Evolutionary conservation across 1,140 invertebrate species (phyloP).

Genomic region (Sarcophaga bullata): DNA sequence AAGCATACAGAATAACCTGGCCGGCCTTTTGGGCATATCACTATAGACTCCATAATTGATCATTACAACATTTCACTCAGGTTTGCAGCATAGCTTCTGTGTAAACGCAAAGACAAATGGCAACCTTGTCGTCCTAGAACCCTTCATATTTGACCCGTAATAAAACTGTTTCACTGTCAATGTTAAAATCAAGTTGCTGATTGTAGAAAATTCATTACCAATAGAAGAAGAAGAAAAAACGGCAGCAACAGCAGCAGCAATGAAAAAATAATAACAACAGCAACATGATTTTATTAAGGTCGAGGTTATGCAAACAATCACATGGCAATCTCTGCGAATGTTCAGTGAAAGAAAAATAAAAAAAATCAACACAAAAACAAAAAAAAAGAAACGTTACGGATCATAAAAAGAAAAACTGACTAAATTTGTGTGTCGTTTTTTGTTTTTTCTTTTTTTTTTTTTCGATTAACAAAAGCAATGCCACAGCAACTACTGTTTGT

Average conservation of each 20-base stretch:
- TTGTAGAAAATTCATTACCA: neutral
- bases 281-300: slow-evolving; percentile 55
- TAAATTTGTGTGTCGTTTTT: neutral
- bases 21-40: no score
- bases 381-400: slow-evolving; percentile 9
- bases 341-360: neutral
- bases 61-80: no score
- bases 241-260: neutral
- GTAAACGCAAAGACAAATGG: no score
- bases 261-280: neutral
- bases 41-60: no score
- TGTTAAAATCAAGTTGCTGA: slow-evolving; percentile 25
- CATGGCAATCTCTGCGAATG: slow-evolving; percentile 46
- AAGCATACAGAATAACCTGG: no score
- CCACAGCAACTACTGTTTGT: neutral
- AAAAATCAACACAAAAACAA: neutral
- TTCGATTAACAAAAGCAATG: neutral
- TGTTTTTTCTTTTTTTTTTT: slow-evolving; percentile 6
- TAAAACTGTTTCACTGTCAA: slow-evolving; percentile 27
- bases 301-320: slow-evolving; percentile 54
- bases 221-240: neutral
- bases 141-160: no score
- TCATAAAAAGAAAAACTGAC: neutral
- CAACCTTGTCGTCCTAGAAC: no score
- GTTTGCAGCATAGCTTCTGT: no score